Evolutionary conservation across 2,888 invertebrate species (phyloP), one percentile per base, ranked within the genome.

Genomic region (Eupithecia pulchellata): DNA sequence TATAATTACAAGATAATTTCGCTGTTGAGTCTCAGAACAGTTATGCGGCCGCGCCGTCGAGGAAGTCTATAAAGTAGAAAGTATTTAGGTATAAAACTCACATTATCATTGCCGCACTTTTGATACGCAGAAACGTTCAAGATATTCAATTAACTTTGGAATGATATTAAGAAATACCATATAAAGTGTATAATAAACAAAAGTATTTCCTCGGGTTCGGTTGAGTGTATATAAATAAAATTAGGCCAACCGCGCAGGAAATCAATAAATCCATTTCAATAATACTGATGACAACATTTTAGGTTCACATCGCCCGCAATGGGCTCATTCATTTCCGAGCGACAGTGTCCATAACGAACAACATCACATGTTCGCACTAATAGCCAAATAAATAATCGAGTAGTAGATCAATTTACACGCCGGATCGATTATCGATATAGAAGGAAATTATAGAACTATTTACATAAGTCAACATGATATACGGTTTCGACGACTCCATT

Each of bases 1-100:
- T 92, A 92, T 91, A 93, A 92, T 92, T 92, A 92, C 89, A 90
- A 92, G 92, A 91, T 90, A 90, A 93, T 93, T 92, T 91, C 86
- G 89, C 89, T 91, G 89, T 88, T 87, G 89, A 87, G 87, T 85
- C 86, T 87, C 82, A 87, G 88, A 91, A 91, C 91, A 89, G 92
- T 92, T 91, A 91, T 84, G 85, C 88, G 87, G 86, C 84, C 86
- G 83, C 84, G 87, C 84, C 86, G 84, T 84, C 81, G 82, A 84
- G 84, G 85, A 84, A 84, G 84, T 86, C 86, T 85, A 87, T 89
- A 88, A 89, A 90, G 89, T 89, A 89, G 86, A 89, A 88, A 88
- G 86, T 88, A 85, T 87, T 84, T 87, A 60, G 42, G 42, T 47
- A 84, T 85, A 85, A 89, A 85, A 84, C 82, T 83, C 79, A 83